Evolutionary conservation across 2,888 invertebrate species (phyloP), one percentile per base, ranked within the genome.

Genomic region (Eupithecia abbreviata): DNA sequence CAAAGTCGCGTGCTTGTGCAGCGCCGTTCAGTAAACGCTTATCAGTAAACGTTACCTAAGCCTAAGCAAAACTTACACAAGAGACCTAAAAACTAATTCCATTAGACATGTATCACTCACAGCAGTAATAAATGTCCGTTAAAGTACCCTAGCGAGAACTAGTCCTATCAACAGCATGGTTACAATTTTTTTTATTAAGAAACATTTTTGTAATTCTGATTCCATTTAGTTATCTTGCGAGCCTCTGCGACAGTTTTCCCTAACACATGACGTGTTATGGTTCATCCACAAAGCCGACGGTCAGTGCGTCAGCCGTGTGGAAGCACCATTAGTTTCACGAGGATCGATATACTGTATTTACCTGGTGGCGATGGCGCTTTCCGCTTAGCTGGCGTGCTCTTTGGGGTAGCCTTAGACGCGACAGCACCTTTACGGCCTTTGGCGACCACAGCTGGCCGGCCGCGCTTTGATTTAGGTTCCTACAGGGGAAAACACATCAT

Each of bases 301-400:
- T 30, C 30, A 30, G 1, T 30, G 30, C 30, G 30, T 30, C 30
- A 30, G 30, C 30, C 30, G 30, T 30, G 30, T 30, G 30, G 30
- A 30, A 30, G 30, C 30, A 30, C 30, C 12, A 6, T n/a, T 51
- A n/a, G 55, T 7, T n/a, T n/a, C 1, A 55, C 9, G 7, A n/a
- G n/a, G n/a, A n/a, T 55, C 55, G 9, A 55, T 9, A 7, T 6
- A 55, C 5, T 66, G 13, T 66, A 30, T 78, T 80, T 84, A 94
- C 94, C 94, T 73, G 95, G 94, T n/a, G 95, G 94, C 72, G 93
- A 92, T 41, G 95, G 94, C 76, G 94, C 90, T 95, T 95, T 95
- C 89, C 95, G 92, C 81, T 95, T 95, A 82, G 91, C 94, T 4
- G 94, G 94, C 77, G 94, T 90, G 69, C 94, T 91, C 85, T 94